Evolutionary conservation across 2,113 vertebrate species (phyloP).

Genomic region (Erythrocercus mccallii): DNA sequence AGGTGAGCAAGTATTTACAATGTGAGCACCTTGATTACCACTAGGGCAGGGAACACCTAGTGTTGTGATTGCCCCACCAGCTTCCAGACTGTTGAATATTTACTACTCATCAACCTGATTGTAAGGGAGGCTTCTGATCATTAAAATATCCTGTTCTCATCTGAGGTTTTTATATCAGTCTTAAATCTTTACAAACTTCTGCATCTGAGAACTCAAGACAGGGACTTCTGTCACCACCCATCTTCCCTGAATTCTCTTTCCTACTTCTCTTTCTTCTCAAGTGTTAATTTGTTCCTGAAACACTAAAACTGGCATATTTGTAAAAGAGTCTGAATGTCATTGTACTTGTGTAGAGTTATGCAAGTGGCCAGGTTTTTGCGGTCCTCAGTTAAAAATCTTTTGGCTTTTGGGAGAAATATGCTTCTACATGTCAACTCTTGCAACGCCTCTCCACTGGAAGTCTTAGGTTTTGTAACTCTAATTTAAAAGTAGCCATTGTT

Average conservation of each 20-base stretch:
- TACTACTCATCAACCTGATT: not conserved
- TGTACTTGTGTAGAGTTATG: not conserved
- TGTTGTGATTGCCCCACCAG: not conserved
- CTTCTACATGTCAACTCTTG: not conserved
- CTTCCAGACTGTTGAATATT: not conserved
- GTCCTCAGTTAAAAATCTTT: not conserved
- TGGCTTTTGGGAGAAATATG: not conserved
- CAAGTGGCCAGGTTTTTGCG: not conserved
- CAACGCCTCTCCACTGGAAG: not conserved
- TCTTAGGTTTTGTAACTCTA: not conserved
- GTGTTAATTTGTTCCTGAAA: not conserved
- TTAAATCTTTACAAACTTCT: not conserved
- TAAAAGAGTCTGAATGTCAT: not conserved
- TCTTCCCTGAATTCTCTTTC: not conserved
- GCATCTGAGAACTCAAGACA: rapidly evolving
- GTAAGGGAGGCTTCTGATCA: not conserved
- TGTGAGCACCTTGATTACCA: not conserved
- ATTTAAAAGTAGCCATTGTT: conserved; percentile 6
- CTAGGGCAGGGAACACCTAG: not conserved
- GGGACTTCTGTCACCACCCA: not conserved
- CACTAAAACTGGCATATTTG: conserved; percentile 29
- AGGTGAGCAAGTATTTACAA: not conserved
- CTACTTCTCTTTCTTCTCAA: not conserved
- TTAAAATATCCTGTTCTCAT: not conserved
- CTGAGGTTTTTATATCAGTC: not conserved